Evolutionary conservation across 2,113 vertebrate genomes (phyloP).

Genomic region (Reinhardtius hippoglossoides): DNA sequence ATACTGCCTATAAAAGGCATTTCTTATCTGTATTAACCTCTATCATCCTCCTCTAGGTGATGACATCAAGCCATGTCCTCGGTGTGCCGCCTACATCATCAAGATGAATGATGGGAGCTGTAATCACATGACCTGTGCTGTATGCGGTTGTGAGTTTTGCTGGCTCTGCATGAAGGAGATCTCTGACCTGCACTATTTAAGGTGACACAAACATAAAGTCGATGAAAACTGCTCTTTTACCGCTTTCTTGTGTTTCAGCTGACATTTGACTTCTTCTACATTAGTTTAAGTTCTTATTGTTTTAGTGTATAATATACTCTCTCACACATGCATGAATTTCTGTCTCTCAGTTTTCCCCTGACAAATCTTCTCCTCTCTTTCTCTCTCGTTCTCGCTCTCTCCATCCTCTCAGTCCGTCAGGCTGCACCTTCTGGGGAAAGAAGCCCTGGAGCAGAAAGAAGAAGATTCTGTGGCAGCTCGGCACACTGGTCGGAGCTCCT

Average conservation of each 20-base stretch:
- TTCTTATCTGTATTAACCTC: no score
- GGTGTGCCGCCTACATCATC: conserved; percentile 98
- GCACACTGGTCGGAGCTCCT: conserved; percentile 96
- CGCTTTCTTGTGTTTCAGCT: no score
- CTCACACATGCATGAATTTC: background rate
- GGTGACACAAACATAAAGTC: conserved; percentile 78
- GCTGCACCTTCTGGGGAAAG: conserved; percentile 99
- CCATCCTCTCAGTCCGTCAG: conserved; percentile 88
- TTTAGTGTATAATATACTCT: background rate
- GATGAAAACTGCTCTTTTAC: background rate
- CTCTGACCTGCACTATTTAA: conserved; percentile 98
- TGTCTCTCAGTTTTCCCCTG: background rate
- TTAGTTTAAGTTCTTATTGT: no score
- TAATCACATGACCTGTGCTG: conserved; percentile 99
- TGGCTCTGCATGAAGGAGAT: conserved; percentile 99
- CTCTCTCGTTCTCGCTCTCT: background rate
- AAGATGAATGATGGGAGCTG: conserved; percentile 99
- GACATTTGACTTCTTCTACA: no score
- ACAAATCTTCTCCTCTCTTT: background rate
- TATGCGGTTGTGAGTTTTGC: conserved; percentile 99
- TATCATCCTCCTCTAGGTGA: conserved; percentile 82
- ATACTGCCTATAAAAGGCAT: no score
- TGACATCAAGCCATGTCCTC: conserved; percentile 98
- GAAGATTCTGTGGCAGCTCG: conserved; percentile 98
- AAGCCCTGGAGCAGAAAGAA: conserved; percentile 99